Evolutionary conservation across 2,797 vertebrate genomes (phyloP).

Genomic region (Sebastes cheni): DNA sequence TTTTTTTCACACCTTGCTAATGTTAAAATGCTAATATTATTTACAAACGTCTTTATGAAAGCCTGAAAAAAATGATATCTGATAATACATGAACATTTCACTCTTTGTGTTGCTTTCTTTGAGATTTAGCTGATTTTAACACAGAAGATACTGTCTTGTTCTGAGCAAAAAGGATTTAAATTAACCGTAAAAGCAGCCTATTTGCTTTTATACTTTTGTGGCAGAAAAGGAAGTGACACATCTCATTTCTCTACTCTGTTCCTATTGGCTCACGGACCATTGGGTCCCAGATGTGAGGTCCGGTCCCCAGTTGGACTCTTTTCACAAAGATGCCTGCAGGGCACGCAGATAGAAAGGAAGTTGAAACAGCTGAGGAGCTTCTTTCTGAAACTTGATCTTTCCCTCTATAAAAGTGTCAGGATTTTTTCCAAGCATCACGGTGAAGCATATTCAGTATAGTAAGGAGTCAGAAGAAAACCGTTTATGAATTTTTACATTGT

Average conservation of each 20-base stretch:
- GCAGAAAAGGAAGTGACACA: background rate
- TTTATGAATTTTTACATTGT: conserved; percentile 4
- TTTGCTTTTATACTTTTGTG: background rate
- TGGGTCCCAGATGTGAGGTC: background rate
- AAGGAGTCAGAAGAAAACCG: background rate
- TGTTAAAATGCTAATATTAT: background rate
- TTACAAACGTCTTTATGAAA: background rate
- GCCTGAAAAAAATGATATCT: background rate
- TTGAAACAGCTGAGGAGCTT: conserved; percentile 36
- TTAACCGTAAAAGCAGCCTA: background rate
- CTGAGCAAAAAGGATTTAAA: background rate
- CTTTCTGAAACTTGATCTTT: conserved; percentile 32
- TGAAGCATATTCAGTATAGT: background rate
- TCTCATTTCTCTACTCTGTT: background rate
- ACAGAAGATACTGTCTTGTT: background rate
- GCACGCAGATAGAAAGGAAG: conserved; percentile 5
- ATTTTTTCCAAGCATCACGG: conserved; percentile 15
- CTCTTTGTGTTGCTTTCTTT: background rate
- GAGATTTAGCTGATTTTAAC: background rate
- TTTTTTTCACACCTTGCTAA: background rate
- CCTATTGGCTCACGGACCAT: background rate
- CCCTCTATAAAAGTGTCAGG: conserved; percentile 14
- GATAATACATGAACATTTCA: background rate
- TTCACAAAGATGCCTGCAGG: conserved; percentile 1
- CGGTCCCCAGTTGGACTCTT: background rate